phyloP scores from a whole-genome alignment of 2,113 vertebrate genomes.

The Zosterops borbonicus region DNA sequence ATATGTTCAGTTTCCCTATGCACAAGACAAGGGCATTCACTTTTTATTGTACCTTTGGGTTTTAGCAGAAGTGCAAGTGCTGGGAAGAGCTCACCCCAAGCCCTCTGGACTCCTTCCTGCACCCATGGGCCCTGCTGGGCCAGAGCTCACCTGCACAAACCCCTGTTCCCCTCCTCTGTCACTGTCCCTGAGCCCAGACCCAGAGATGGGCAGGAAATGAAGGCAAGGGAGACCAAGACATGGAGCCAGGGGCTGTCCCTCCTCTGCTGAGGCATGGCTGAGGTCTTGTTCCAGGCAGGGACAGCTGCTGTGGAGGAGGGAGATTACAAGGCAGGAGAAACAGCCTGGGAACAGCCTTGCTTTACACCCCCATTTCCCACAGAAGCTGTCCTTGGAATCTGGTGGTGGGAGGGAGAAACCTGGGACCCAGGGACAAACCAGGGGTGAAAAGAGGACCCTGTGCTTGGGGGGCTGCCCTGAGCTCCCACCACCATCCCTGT shows the following conservation, averaged over 20 bases:
- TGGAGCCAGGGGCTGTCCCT: not conserved
- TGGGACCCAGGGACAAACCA: not conserved
- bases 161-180: not conserved
- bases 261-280: not conserved
- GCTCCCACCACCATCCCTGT: not conserved
- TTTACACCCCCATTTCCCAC: not conserved
- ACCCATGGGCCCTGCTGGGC: not conserved
- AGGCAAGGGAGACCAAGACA: not conserved
- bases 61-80: not conserved
- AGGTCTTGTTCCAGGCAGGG: not conserved
- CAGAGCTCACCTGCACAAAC: not conserved
- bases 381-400: conserved; percentile 9
- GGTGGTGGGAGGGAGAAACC: not conserved
- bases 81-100: not conserved
- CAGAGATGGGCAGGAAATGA: not conserved
- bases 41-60: not conserved
- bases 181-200: not conserved
- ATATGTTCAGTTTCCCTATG: fast-evolving
- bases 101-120: not conserved
- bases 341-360: not conserved
- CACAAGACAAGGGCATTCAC: not conserved
- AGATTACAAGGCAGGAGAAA: not conserved
- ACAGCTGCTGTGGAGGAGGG: conserved; percentile 39
- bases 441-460: not conserved
- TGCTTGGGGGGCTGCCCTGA: not conserved